Base-by-base conservation (phyloP, 1,140 invertebrate species). In the Drosophila kurseongensis region DNA sequence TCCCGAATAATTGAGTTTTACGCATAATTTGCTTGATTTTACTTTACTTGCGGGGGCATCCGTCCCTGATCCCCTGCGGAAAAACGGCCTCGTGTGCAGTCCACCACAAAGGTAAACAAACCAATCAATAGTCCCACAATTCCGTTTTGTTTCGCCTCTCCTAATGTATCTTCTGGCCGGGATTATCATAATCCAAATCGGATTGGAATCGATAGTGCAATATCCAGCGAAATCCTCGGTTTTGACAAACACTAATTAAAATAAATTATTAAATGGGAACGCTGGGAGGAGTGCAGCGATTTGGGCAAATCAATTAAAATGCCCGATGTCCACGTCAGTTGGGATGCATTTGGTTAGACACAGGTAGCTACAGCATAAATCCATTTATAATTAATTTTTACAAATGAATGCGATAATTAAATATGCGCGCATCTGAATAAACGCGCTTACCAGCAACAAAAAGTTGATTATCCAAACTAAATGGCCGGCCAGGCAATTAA, bases 21-120 rank as follows among this genome's bases (percentile, higher is more conserved):
- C 73, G 72, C 73, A 84, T 84, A 84, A 84, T 83, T 84, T 79
- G 80, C 78, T 84, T 82, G 60, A 81, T 81, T 61, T 83, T 84
- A 76, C 79, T 84, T 80, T 84, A 76, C 80, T 68, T 71, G 76
- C 58, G 50, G 51, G 42, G 38, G 59, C 51, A 18, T 9, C 44
- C 1, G 9, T 16, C 32, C 36, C 65, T 66, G 60, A 68, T 68
- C 61, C 47, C 47, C 32, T 48, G 10, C 45, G 5, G 47, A 7
- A 44, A 61, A 66, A 48, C 47, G 23, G 65, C 61, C 32, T 42
- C 65, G 47, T 66, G 60, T 68, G 65, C 65, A 57, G 52, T 48
- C 18, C 18, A 27, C 68, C 52, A 38, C 65, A 71, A 71, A 72
- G 48, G 68, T 71, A 71, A 72, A 58, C 51, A 71, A 50, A 35